Base-by-base conservation (phyloP, 2,113 vertebrate genomes). In the Ochotona princeps region DNA sequence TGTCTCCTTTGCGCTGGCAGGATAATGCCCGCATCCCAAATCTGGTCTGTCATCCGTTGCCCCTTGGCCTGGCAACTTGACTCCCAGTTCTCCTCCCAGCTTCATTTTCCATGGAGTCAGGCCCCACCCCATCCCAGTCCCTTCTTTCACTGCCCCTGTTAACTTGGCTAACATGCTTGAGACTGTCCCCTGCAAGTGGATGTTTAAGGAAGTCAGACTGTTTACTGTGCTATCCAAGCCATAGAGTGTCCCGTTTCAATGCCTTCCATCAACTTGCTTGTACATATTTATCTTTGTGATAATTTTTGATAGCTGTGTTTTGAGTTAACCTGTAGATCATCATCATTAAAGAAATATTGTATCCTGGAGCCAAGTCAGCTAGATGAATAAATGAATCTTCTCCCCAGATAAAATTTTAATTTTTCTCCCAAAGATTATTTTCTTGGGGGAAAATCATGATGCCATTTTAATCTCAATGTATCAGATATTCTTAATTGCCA, bases 81-180 rank as follows among this genome's bases (percentile, higher is more conserved):
- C 32, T 65, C 17, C 23, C 14, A 1, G 13, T 38, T 65, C 25
- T 44, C 21, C 15, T 1, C 18, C 54, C 54, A 57, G 1, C 1
- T 61, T 70, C 20, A 3, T 21, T 69, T 63, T 82, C 7, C 51
- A 35, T 0, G n/a, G 1, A 67, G 10, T 10, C 0, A 0, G 1
- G 0, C 7, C 0, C 0, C 6, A 8, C 13, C 17, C 25, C 8
- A 11, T 2, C 1, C 2, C 3, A 0, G 1, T 5, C 5, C 2
- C 4, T 1, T 18, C n/a, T 66, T 3, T 4, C 9, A 3, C 3
- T 30, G 0, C 3, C 35, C 9, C 23, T 25, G 38, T 44, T 0
- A 2, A 1, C 28, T 23, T 20, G 21, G 2, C 0, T 9, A 44
- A 15, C 14, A 18, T 20, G 6, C 49, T 73, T 5, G 28, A 5